Conservation (phyloP, 2,888 invertebrate species). For the Ichneumon xanthorius region DNA sequence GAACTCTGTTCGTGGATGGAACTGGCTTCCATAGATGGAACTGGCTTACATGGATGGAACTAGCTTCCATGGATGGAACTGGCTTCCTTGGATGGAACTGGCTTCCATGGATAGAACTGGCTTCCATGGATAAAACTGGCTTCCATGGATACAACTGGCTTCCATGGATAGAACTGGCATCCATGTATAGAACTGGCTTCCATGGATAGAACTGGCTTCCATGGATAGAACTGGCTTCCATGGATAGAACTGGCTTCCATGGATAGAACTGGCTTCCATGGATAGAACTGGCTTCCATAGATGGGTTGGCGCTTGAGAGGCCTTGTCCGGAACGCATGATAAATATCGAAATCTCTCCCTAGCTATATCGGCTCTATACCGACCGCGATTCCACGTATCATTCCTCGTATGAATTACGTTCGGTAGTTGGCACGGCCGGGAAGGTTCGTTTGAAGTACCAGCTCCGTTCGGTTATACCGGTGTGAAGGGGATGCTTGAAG, state of each 20-base stretch:
- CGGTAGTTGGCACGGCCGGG: conserved; percentile 22
- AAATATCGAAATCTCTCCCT: conserved; percentile 1
- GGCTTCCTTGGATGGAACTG: too few species aligned
- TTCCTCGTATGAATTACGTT: conserved; percentile 25
- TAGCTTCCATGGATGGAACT: background rate
- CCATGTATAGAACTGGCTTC: background rate
- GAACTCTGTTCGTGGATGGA: background rate
- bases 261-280: background rate
- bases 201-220: background rate
- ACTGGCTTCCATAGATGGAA: background rate
- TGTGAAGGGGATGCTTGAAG: conserved; percentile 23
- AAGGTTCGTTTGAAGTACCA: conserved; percentile 33
- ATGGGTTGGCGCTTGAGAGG: background rate
- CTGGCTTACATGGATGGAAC: too few species aligned
- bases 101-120: too few species aligned
- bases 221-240: background rate
- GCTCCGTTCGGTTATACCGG: conserved; percentile 24
- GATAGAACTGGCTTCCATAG: background rate
- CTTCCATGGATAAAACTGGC: too few species aligned
- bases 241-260: background rate
- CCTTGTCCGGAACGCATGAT: background rate
- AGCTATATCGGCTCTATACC: background rate
- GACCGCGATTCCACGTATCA: conserved; percentile 25
- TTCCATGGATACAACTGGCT: too few species aligned
- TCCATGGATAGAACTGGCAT: background rate